phyloP scores from a whole-genome alignment of 2,113 vertebrate genomes.

The Haemorhous mexicanus region DNA sequence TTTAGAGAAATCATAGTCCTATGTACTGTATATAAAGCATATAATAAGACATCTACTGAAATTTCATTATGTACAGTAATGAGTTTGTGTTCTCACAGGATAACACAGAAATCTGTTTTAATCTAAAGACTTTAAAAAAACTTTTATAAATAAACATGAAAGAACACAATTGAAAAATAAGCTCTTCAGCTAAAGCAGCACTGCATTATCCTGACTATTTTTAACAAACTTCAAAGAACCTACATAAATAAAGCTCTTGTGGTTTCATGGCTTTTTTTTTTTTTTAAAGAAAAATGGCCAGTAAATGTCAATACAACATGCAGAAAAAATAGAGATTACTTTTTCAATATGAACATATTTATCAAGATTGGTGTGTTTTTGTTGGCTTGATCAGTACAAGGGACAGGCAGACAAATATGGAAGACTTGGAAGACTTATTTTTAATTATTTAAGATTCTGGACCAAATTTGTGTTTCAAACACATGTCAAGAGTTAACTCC shows the following conservation, averaged over 20 bases:
- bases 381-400: neutral
- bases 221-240: neutral
- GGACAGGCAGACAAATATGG: neutral
- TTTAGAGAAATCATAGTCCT: neutral
- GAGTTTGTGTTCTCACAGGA: neutral
- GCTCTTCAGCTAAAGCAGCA: neutral
- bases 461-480: neutral
- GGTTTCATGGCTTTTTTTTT: neutral
- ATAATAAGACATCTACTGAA: neutral
- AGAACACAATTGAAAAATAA: conserved; percentile 6
- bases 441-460: neutral
- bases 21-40: neutral
- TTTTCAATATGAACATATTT: neutral
- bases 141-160: neutral
- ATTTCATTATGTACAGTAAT: neutral
- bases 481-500: neutral
- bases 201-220: neutral
- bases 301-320: neutral
- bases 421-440: neutral
- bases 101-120: neutral
- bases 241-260: neutral
- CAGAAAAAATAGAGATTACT: neutral
- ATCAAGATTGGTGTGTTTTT: neutral
- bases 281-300: neutral
- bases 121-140: neutral